A percentile compares a stretch with the other conserved stretches of the same genome.
phyloP scores from a whole-genome alignment of 2,888 invertebrate genomes.

The Arrhopalites spinosus region DNA sequence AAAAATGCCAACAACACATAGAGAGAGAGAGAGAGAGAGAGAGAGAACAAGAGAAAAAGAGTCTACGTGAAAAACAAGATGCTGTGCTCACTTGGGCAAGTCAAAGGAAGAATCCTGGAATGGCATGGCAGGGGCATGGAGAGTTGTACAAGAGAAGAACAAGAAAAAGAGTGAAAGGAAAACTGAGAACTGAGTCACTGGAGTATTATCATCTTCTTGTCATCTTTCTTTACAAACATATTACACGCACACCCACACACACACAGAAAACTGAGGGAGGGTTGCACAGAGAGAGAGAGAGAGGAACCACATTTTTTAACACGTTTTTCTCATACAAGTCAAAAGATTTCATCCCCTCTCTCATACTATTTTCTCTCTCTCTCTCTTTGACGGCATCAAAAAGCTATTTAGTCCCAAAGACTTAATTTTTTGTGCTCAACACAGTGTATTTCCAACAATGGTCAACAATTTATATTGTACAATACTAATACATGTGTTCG shows the following conservation, averaged over 20 bases:
- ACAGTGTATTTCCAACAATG: too few species aligned
- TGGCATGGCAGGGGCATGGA: neutral
- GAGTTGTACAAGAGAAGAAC: neutral
- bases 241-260: neutral
- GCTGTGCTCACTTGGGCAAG: constrained; percentile 16
- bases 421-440: too few species aligned
- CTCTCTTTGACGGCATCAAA: too few species aligned
- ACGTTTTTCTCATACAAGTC: neutral
- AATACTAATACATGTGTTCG: too few species aligned
- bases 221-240: constrained; percentile 16
- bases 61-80: neutral
- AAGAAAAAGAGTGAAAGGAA: constrained; percentile 11
- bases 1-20: constrained; percentile 4
- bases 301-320: neutral
- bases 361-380: neutral
- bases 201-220: constrained; percentile 34
- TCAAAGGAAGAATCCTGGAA: neutral
- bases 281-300: too few species aligned
- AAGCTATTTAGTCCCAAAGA: too few species aligned
- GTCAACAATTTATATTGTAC: too few species aligned
- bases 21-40: too few species aligned
- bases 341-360: neutral
- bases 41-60: neutral
- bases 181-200: constrained; percentile 29
- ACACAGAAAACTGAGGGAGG: too few species aligned